Evolutionary conservation across 2,113 vertebrate genomes (phyloP).

Genomic region (Butorides virescens): DNA sequence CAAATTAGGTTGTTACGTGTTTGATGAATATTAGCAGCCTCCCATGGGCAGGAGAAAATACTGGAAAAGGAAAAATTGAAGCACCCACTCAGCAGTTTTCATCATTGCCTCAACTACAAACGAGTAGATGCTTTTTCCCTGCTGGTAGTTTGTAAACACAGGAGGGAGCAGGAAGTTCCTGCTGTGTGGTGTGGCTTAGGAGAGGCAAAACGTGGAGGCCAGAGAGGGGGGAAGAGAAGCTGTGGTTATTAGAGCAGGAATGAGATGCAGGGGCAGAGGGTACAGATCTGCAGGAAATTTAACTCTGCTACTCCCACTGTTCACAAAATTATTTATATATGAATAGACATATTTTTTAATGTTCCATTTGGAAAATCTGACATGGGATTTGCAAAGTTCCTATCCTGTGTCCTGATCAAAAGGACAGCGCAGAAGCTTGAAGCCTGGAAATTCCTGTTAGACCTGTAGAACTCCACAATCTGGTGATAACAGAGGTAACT

Average conservation of each 20-base stretch:
- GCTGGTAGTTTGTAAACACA: background rate
- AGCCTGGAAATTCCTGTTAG: background rate
- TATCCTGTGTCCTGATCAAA: background rate
- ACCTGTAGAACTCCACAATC: background rate
- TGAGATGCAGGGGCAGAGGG: fast-evolving
- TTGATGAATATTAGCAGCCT: background rate
- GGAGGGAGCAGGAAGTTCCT: background rate
- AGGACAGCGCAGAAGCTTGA: fast-evolving
- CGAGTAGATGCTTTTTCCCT: background rate
- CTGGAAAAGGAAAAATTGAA: background rate
- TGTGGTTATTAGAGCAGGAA: background rate
- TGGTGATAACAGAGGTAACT: background rate
- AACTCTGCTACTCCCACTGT: background rate
- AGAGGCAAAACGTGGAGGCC: background rate
- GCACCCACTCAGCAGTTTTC: background rate
- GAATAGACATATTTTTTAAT: background rate
- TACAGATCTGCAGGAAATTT: background rate
- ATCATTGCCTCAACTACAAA: background rate
- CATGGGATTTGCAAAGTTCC: background rate
- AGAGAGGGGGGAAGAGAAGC: background rate
- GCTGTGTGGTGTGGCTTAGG: background rate
- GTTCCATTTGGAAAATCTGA: background rate
- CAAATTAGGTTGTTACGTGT: background rate
- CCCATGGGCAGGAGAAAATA: background rate
- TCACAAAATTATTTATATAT: background rate